phyloP scores from a whole-genome alignment of 2,888 invertebrate genomes.

The Latheticus oryzae region DNA sequence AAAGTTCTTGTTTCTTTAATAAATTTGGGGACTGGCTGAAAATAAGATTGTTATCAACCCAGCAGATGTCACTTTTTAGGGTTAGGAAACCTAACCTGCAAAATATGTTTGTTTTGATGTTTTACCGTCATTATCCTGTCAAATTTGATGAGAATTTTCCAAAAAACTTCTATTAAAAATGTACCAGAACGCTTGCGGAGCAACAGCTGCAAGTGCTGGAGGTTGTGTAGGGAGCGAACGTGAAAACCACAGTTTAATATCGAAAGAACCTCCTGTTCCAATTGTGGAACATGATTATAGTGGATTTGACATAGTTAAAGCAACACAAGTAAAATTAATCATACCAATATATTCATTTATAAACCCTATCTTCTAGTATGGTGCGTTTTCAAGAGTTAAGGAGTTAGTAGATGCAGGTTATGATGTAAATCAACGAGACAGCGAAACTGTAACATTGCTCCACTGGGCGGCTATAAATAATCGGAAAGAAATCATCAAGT shows the following conservation, averaged over 20 bases:
- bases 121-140: conserved; percentile 26
- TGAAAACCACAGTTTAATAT: conserved; percentile 72
- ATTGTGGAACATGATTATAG: conserved; percentile 79
- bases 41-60: too few species aligned
- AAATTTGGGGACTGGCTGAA: too few species aligned
- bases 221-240: conserved; percentile 73
- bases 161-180: conserved; percentile 61
- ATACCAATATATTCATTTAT: not conserved
- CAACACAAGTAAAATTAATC: conserved; percentile 78
- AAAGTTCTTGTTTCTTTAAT: too few species aligned
- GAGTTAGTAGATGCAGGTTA: conserved; percentile 92
- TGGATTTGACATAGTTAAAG: conserved; percentile 92
- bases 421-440: conserved; percentile 94
- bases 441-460: conserved; percentile 95
- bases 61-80: too few species aligned
- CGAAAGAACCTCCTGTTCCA: conserved; percentile 73
- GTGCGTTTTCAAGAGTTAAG: conserved; percentile 83
- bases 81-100: conserved; percentile 25
- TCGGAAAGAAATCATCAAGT: conserved; percentile 90
- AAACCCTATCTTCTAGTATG: conserved; percentile 73
- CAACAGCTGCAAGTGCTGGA: conserved; percentile 73
- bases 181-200: conserved; percentile 81
- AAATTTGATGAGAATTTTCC: conserved; percentile 22
- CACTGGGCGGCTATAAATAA: conserved; percentile 99
- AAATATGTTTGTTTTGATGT: conserved; percentile 8